Percentiles rank a stretch among this genome's conserved stretches.
phyloP scores from a whole-genome alignment of 1,140 invertebrate species.

The Zophobas morio region DNA sequence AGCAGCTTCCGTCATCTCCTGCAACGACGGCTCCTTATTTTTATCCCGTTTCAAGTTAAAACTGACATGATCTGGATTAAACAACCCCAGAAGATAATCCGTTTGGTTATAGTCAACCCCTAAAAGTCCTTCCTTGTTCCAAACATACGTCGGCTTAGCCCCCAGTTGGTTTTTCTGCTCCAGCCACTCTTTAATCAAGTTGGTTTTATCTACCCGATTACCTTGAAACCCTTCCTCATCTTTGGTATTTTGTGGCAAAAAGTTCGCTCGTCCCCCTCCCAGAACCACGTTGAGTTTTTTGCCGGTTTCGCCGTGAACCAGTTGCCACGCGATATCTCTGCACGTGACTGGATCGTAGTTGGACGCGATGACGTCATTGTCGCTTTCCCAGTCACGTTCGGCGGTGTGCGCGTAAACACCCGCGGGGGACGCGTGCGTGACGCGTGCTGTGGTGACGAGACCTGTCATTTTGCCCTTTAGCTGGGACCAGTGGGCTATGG shows the following conservation, averaged over 20 bases:
- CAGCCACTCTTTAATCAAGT: constrained; percentile 69
- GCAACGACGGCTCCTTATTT: constrained; percentile 74
- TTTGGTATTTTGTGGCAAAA: constrained; percentile 73
- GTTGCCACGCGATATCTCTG: constrained; percentile 83
- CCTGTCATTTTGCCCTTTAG: constrained; percentile 81
- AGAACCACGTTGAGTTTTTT: constrained; percentile 78
- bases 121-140: constrained; percentile 71
- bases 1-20: constrained; percentile 86
- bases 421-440: constrained; percentile 86
- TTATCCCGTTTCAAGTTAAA: constrained; percentile 71
- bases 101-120: constrained; percentile 59
- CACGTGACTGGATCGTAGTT: constrained; percentile 70
- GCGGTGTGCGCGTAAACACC: constrained; percentile 86
- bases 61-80: constrained; percentile 69
- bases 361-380: constrained; percentile 72
- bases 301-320: constrained; percentile 79
- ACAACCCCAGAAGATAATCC: constrained; percentile 75
- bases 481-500: constrained; percentile 82
- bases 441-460: constrained; percentile 83
- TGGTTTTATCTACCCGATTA: constrained; percentile 65
- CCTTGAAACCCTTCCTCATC: constrained; percentile 69
- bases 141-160: constrained; percentile 73
- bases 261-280: constrained; percentile 80
- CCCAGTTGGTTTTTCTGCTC: constrained; percentile 51
- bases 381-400: constrained; percentile 84